phyloP scores from a whole-genome alignment of 1,140 invertebrate genomes.

The Rhopalosiphum maidis region DNA sequence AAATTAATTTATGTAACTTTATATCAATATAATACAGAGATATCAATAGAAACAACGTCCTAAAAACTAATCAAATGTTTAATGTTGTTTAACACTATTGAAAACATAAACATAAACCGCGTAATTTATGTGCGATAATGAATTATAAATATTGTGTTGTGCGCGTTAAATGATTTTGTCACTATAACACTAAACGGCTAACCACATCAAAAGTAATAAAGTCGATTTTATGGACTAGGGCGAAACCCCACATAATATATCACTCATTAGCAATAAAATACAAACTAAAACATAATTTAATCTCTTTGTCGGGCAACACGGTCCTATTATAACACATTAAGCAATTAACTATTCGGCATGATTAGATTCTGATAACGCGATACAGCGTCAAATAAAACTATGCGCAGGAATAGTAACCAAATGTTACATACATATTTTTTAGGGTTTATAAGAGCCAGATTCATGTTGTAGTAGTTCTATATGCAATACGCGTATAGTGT shows the following conservation, averaged over 20 bases:
- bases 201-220: conserved; percentile 19
- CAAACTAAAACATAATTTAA: conserved; percentile 1
- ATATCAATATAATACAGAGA: background rate
- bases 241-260: background rate
- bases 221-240: background rate
- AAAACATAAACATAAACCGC: background rate
- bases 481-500: background rate
- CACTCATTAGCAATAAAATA: background rate
- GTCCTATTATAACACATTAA: background rate
- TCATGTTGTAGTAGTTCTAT: background rate
- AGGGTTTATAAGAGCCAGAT: background rate
- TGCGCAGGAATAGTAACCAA: background rate
- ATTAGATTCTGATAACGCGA: background rate
- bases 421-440: background rate
- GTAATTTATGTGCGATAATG: background rate
- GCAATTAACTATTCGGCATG: background rate
- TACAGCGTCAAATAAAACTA: background rate
- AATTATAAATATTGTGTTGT: background rate
- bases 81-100: background rate
- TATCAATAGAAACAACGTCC: background rate
- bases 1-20: background rate
- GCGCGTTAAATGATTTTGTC: background rate
- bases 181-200: background rate
- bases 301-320: background rate
- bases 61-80: background rate